These are phyloP conservation scores for Amiota mariae DNA, from an alignment of 2,888 invertebrate species.

Conservation along the genomic window DNA sequence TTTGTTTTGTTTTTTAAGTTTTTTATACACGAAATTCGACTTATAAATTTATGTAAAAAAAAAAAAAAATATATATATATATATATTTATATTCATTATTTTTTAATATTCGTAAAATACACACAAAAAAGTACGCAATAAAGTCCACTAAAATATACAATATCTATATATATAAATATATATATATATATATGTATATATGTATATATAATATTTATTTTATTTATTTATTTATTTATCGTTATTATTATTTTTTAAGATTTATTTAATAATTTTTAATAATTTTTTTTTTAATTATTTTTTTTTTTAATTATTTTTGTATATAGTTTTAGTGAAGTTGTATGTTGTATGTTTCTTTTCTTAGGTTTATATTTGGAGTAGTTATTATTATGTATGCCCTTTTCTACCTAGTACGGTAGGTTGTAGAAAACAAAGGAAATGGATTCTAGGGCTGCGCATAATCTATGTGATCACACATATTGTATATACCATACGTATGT, in stretches of 20 bases:
- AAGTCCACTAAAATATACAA: conserved; percentile 37
- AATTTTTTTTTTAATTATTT: background rate
- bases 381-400: background rate
- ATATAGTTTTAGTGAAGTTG: background rate
- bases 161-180: conserved; percentile 13
- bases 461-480: no score
- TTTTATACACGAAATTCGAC: conserved; percentile 11
- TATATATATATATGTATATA: conserved; percentile 27
- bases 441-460: no score
- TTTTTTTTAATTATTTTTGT: background rate
- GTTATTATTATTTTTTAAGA: background rate
- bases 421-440: no score
- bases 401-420: background rate
- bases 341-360: conserved; percentile 8
- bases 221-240: conserved; percentile 8
- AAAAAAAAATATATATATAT: conserved; percentile 3
- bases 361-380: conserved; percentile 12
- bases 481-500: background rate
- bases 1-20: background rate
- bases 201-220: conserved; percentile 3
- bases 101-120: no score
- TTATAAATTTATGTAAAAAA: conserved; percentile 14
- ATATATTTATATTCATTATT: no score
- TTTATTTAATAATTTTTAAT: background rate
- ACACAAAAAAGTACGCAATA: conserved; percentile 40